Evolutionary conservation across 1,140 invertebrate species (phyloP).

Genomic region (Drosophila sechellia): DNA sequence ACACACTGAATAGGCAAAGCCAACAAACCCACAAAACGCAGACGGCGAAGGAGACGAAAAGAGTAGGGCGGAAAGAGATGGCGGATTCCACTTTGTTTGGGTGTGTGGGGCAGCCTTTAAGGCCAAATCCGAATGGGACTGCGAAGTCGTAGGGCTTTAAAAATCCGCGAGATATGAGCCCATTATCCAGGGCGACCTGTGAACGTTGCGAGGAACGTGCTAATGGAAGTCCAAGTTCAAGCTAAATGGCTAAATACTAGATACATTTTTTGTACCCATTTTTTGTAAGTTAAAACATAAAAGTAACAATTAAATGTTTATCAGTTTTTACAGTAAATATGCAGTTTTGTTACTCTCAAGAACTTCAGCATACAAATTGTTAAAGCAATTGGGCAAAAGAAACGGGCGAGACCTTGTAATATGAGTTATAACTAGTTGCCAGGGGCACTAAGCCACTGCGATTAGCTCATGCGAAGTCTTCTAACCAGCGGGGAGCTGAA

Average conservation of each 20-base stretch:
- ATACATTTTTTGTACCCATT: background rate
- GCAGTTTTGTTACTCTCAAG: too few species aligned
- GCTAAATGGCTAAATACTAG: background rate
- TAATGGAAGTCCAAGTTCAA: background rate
- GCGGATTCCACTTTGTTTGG: conserved; percentile 12
- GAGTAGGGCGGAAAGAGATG: background rate
- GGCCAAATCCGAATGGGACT: conserved; percentile 41
- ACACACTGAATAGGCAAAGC: conserved; percentile 32
- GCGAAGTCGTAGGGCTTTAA: conserved; percentile 45
- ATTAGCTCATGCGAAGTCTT: conserved; percentile 54
- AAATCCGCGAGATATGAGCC: conserved; percentile 7
- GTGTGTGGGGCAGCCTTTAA: conserved; percentile 54
- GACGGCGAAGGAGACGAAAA: conserved; percentile 9
- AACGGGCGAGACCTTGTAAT: conserved; percentile 23
- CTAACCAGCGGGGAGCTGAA: conserved; percentile 5
- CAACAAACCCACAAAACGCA: conserved; percentile 49
- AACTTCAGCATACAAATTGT: too few species aligned
- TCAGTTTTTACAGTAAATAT: too few species aligned
- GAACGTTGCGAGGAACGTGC: background rate
- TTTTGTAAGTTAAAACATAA: too few species aligned
- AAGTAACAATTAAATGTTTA: too few species aligned
- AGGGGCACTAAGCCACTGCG: conserved; percentile 11
- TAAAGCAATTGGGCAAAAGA: conserved; percentile 6
- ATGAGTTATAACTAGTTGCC: conserved; percentile 13
- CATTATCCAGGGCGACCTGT: conserved; percentile 10